These are phyloP conservation scores for Mohoua ochrocephala DNA, from an alignment of 2,113 vertebrate genomes.

Conservation along the genomic window DNA sequence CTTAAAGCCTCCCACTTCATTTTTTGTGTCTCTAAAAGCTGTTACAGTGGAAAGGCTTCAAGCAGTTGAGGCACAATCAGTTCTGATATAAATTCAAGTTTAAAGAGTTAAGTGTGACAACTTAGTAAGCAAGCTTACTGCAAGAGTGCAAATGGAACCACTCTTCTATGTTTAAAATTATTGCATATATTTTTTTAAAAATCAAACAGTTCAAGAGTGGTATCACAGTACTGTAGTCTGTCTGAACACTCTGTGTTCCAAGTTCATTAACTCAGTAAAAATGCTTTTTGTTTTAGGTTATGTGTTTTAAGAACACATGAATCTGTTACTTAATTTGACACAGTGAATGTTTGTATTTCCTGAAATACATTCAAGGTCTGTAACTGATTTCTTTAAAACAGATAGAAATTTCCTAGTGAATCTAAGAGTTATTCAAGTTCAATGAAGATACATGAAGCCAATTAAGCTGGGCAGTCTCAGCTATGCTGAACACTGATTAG, in stretches of 20 bases:
- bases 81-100: slow-evolving; percentile 7
- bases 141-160: neutral
- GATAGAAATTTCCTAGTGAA: neutral
- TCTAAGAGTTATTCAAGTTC: neutral
- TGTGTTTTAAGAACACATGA: neutral
- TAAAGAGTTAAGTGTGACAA: neutral
- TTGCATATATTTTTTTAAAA: neutral
- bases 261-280: neutral
- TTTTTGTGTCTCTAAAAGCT: neutral
- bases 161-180: neutral
- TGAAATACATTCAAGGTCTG: neutral
- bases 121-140: neutral
- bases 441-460: neutral
- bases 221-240: neutral
- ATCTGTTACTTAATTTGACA: neutral
- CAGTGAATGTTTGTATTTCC: neutral
- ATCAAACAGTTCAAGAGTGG: neutral
- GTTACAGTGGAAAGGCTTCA: neutral
- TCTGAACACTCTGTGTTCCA: neutral
- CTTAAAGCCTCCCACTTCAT: neutral
- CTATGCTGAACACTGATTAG: neutral
- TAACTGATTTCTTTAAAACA: neutral
- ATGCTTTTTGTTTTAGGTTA: neutral
- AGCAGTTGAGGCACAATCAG: neutral
- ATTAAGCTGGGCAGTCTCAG: neutral